Evolutionary conservation across 1,140 invertebrate genomes (phyloP), one percentile per base, ranked within the genome.

Genomic region (Lanistes nyassanus): DNA sequence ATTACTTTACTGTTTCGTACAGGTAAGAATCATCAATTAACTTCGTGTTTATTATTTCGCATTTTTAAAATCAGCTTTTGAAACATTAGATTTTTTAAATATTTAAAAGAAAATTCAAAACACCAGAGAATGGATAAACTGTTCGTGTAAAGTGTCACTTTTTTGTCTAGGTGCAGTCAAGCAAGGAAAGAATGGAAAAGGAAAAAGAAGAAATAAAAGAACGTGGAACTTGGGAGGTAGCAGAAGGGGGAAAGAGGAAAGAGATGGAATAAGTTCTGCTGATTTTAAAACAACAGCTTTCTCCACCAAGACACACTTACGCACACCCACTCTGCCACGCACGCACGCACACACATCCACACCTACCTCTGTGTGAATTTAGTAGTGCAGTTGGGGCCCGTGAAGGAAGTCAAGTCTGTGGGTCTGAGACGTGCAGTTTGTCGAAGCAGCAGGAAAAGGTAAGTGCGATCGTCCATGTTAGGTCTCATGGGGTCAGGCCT

Each of bases 341-440:
- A 60, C 56, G n/a, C 56, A 60, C 56, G 1, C 23, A 60, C 51
- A 53, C 51, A 60, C 56, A 60, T 31, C 23, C 9, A 60, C 56
- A 47, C 42, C 9, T 13, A 47, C 42, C 42, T 47, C 5, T 6
- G 5, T 42, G 5, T 13, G 19, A 0, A 47, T 47, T 0, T 0
- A 9, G 2, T 47, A 9, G 1, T 0, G 0, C 5, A 0, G 5
- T 16, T 13, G 0, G 42, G 0, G 42, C 1, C 42, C 2, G 9
- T 47, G 42, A 16, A 9, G 42, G 42, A 47, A 9, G 42, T 6
- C 42, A 47, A 16, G 19, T 9, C 5, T 9, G 42, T 3, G 2
- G 2, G 1, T 9, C 19, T 16, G 42, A 47, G 9, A 6, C 1
- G 2, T 47, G 9, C 42, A 16, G 9, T 47, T 47, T 47, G 42